A percentile compares a stretch with the other conserved stretches of the same genome.
Conservation (phyloP, 2,888 invertebrate genomes). For the Tyria jacobaeae region DNA sequence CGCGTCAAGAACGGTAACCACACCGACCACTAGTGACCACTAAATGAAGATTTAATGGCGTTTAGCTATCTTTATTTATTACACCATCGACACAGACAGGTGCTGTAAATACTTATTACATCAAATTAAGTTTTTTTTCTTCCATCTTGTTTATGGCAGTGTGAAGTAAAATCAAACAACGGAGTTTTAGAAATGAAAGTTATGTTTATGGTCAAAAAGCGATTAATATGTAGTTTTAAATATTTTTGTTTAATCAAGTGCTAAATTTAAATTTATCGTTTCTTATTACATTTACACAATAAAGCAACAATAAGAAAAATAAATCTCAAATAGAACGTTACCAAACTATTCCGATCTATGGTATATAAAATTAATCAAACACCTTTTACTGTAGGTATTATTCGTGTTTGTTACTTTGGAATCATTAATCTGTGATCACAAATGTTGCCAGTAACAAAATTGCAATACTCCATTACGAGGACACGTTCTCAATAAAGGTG, state of each 20-base stretch:
- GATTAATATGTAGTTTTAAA: neutral
- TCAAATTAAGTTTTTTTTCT: conserved; percentile 31
- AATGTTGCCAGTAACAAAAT: conserved; percentile 45
- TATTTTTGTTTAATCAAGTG: neutral
- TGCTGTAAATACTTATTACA: conserved; percentile 47
- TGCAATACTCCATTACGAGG: conserved; percentile 49
- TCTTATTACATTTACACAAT: neutral
- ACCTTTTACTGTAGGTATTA: too few relatives aligned
- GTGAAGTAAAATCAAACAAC: neutral
- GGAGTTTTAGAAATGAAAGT: neutral
- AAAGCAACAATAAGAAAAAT: neutral
- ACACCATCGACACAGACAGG: conserved; percentile 31
- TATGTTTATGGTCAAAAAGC: neutral
- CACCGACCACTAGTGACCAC: conserved; percentile 27
- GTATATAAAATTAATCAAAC: neutral
- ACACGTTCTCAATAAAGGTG: conserved; percentile 48
- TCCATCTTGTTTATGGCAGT: conserved; percentile 13
- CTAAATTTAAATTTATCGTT: neutral
- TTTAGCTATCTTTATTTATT: conserved; percentile 52
- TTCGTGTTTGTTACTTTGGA: neutral
- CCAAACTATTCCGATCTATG: neutral
- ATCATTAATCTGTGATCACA: conserved; percentile 12
- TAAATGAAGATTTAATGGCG: conserved; percentile 51
- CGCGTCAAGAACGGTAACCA: conserved; percentile 22
- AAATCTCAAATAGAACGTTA: too few relatives aligned